phyloP scores from a whole-genome alignment of 2,113 vertebrate species.

The Corydoras sp. region DNA sequence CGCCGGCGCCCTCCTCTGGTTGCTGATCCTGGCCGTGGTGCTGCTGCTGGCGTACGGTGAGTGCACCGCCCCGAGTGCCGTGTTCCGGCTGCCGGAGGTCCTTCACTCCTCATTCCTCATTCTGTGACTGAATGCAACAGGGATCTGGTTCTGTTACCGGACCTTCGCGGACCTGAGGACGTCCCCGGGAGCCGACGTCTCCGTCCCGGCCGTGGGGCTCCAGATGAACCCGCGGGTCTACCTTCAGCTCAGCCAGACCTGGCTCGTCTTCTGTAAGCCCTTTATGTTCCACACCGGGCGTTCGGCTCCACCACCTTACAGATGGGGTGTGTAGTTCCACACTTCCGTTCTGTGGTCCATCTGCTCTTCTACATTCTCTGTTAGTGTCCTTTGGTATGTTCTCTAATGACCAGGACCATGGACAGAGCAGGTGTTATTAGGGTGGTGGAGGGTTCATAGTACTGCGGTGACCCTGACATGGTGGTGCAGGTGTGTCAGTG shows the following conservation, averaged over 20 bases:
- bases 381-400: too few relatives aligned
- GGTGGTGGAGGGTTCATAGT: too few relatives aligned
- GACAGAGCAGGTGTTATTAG: too few relatives aligned
- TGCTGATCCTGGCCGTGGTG: slow-evolving; percentile 75
- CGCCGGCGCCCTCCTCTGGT: slow-evolving; percentile 80
- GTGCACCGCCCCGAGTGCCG: slow-evolving; percentile 42
- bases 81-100: background rate
- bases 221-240: slow-evolving; percentile 79
- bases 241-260: slow-evolving; percentile 80
- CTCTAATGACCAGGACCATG: too few relatives aligned
- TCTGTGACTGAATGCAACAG: slow-evolving; percentile 42
- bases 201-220: slow-evolving; percentile 75
- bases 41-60: slow-evolving; percentile 80
- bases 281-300: too few relatives aligned
- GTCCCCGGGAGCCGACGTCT: slow-evolving; percentile 65
- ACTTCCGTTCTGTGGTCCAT: too few relatives aligned
- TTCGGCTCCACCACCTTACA: too few relatives aligned
- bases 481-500: too few relatives aligned
- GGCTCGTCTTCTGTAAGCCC: slow-evolving; percentile 76
- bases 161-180: slow-evolving; percentile 65
- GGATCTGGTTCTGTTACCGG: slow-evolving; percentile 79
- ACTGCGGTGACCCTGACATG: too few relatives aligned
- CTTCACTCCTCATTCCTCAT: too few relatives aligned
- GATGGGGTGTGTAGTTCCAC: too few relatives aligned
- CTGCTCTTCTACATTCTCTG: too few relatives aligned